Base-by-base conservation (phyloP, 2,888 invertebrate genomes). In the Acleris laterana region DNA sequence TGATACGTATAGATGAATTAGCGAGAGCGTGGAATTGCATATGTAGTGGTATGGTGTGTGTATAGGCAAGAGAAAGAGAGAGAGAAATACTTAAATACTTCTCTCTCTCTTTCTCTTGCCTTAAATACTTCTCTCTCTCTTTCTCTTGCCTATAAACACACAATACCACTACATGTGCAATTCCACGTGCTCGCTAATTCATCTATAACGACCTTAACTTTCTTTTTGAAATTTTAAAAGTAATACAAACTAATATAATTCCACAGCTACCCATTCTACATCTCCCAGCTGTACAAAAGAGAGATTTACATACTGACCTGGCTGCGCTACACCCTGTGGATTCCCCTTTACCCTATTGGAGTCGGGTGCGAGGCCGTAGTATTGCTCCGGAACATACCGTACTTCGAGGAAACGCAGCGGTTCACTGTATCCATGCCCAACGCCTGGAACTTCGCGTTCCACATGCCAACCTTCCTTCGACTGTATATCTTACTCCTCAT, bases 251-350 rank as follows among this genome's bases (percentile, higher is more conserved):
- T 38, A 13, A 38, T 38, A 13, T 38, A 38, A 38, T 38, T 49
- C 89, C 93, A 19, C 82, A 97, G 98, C 77, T 99, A 99, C 90
- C 98, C 98, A 0, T 99, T 96, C 88, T 99, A 99, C 88, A 95
- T 98, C 80, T 93, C 96, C 0, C 96, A 96, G 77, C 88, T 97
- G 0, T 94, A 97, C 77, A 95, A 96, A 66, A 95, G 94, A 28
- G 95, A 97, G 68, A 93, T 96, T 42, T 93, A 94, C 53, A 77
- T 96, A 3, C 85, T 99, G 9, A 98, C 98, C 0, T 99, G 99
- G 99, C 88, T 99, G 3, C 94, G 99, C 17, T 99, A 99, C 85
- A 96, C 97, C 0, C 94, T 98, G 63, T 99, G 99, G 99, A 97
- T 99, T 72, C 96, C 97, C 0, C 93, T 99, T 0, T 99, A 99